phyloP scores from a whole-genome alignment of 2,888 invertebrate species.

The Corbicula japonica region DNA sequence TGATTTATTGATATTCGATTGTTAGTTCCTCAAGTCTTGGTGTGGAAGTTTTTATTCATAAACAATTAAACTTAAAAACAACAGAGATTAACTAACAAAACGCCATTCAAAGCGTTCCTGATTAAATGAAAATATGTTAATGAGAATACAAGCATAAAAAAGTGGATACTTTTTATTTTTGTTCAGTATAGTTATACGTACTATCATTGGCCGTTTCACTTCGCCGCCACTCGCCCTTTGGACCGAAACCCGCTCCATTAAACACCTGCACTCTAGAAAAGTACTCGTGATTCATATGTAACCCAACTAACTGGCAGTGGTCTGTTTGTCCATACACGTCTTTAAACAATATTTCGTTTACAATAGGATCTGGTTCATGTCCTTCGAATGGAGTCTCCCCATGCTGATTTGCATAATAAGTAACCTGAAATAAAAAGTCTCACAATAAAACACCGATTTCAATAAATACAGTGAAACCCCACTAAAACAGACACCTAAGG shows the following conservation, averaged over 20 bases:
- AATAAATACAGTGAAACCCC: too few species aligned
- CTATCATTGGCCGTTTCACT: conserved; percentile 37
- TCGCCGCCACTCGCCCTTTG: conserved; percentile 52
- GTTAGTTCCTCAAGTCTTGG: too few species aligned
- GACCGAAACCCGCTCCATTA: conserved; percentile 45
- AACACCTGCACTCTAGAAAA: conserved; percentile 45
- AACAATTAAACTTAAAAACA: too few species aligned
- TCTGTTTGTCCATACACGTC: conserved; percentile 48
- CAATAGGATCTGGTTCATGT: conserved; percentile 41
- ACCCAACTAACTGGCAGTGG: conserved; percentile 31
- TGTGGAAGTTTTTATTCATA: too few species aligned
- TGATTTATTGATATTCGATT: too few species aligned
- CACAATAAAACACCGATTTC: not conserved
- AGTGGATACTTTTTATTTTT: not conserved
- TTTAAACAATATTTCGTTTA: conserved; percentile 27
- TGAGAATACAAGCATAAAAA: not conserved
- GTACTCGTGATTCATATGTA: conserved; percentile 22
- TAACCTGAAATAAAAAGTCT: conserved; percentile 28
- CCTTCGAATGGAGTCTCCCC: conserved; percentile 24
- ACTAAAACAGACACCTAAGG: too few species aligned
- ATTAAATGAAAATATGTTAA: too few species aligned
- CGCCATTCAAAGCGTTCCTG: too few species aligned
- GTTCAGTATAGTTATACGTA: not conserved
- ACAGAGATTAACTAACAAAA: too few species aligned
- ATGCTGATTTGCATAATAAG: conserved; percentile 34